A percentile compares a stretch with the other conserved stretches of the same genome.
Conservation (phyloP, 2,113 vertebrate species). For the Felis chaus region DNA sequence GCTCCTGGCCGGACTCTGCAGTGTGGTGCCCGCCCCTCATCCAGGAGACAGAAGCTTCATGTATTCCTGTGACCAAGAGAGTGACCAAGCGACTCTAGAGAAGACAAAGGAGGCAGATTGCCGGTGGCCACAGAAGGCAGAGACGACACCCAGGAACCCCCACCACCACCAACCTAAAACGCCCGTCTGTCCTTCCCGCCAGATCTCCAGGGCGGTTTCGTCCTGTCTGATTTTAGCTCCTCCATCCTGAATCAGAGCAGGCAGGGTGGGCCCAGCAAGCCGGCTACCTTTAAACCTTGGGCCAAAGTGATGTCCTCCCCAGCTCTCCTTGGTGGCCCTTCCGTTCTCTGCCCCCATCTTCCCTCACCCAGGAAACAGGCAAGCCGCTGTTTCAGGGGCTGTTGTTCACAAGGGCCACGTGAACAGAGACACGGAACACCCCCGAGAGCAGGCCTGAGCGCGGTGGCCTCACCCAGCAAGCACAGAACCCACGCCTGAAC, state of each 20-base stretch:
- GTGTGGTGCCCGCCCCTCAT: not conserved
- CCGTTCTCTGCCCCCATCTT: not conserved
- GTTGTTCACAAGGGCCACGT: rapidly evolving
- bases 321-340: not conserved
- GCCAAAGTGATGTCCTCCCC: rapidly evolving
- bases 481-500: rapidly evolving
- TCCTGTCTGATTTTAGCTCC: not conserved
- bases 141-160: rapidly evolving
- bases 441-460: rapidly evolving
- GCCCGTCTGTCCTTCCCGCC: rapidly evolving
- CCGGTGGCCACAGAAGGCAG: not conserved
- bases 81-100: not conserved
- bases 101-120: not conserved
- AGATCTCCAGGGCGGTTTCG: not conserved
- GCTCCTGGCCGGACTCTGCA: not conserved
- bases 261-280: not conserved
- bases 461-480: rapidly evolving
- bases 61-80: not conserved
- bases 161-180: not conserved
- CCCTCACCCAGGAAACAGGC: not conserved
- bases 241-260: not conserved
- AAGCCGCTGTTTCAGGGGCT: rapidly evolving
- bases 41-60: not conserved
- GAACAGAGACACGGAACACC: rapidly evolving
- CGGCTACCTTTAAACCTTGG: not conserved